phyloP scores from a whole-genome alignment of 2,797 vertebrate genomes.

The Chrosomus eos region DNA sequence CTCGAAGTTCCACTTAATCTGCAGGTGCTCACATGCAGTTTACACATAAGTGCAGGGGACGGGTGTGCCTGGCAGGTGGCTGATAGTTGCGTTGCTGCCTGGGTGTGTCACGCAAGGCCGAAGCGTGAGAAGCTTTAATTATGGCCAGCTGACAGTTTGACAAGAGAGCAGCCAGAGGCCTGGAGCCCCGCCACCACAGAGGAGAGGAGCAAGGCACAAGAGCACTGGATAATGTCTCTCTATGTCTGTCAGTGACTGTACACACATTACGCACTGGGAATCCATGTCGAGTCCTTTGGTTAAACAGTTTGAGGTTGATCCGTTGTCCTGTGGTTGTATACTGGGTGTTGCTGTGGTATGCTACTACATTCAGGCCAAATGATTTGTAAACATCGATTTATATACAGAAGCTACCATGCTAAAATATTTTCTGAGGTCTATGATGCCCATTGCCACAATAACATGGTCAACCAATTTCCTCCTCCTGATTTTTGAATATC shows the following conservation, averaged over 20 bases:
- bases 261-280: constrained; percentile 34
- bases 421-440: not conserved
- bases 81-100: constrained; percentile 31
- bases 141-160: constrained; percentile 78
- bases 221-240: constrained; percentile 32
- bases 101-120: constrained; percentile 55
- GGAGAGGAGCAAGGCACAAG: constrained; percentile 32
- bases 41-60: constrained; percentile 10
- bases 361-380: constrained; percentile 11
- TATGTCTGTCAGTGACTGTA: constrained; percentile 43
- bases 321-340: constrained; percentile 11
- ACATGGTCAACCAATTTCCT: not conserved
- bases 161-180: constrained; percentile 48
- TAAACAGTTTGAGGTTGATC: constrained; percentile 33
- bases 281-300: constrained; percentile 21
- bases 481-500: not conserved
- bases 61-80: constrained; percentile 15
- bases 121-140: constrained; percentile 66
- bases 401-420: not conserved
- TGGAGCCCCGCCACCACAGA: constrained; percentile 27
- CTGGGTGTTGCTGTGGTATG: constrained; percentile 14
- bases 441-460: not conserved
- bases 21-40: constrained; percentile 2
- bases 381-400: constrained; percentile 16
- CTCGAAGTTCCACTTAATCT: not conserved